Evolutionary conservation across 2,888 invertebrate genomes (phyloP).

Genomic region (Cheilosia scutellata): DNA sequence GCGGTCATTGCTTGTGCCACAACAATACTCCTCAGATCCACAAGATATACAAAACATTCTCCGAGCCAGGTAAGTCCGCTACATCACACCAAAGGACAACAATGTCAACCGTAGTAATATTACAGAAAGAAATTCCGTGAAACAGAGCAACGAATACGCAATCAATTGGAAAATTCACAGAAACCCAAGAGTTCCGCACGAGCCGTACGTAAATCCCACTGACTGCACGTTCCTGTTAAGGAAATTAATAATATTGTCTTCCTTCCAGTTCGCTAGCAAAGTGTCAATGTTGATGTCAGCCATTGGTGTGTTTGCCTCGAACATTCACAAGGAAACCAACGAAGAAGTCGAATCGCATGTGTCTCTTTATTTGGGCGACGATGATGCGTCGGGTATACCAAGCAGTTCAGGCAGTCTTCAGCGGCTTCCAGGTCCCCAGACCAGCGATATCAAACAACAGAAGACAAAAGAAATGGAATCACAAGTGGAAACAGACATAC

Average conservation of each 20-base stretch:
- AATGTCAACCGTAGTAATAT: neutral
- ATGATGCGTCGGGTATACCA: slow-evolving; percentile 61
- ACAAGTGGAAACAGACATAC: slow-evolving; percentile 80
- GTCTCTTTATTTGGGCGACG: slow-evolving; percentile 37
- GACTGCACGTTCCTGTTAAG: neutral
- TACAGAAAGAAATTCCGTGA: slow-evolving; percentile 82
- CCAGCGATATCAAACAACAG: slow-evolving; percentile 76
- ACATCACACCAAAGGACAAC: neutral
- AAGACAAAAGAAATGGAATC: slow-evolving; percentile 79
- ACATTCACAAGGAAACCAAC: neutral
- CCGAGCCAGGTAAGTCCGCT: slow-evolving; percentile 80
- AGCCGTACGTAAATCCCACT: neutral
- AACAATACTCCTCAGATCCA: slow-evolving; percentile 81
- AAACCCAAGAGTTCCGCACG: slow-evolving; percentile 53
- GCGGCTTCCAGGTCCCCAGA: neutral
- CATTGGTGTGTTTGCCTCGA: slow-evolving; percentile 23
- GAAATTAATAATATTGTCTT: neutral
- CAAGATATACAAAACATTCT: slow-evolving; percentile 81
- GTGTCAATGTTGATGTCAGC: slow-evolving; percentile 10
- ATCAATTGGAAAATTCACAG: slow-evolving; percentile 78
- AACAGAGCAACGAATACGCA: slow-evolving; percentile 80
- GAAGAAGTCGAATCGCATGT: slow-evolving; percentile 29
- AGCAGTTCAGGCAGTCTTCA: slow-evolving; percentile 27
- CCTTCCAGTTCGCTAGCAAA: slow-evolving; percentile 32
- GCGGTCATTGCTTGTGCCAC: slow-evolving; percentile 79